Conservation (phyloP, 1,140 invertebrate genomes). For the Heliconius himera region DNA sequence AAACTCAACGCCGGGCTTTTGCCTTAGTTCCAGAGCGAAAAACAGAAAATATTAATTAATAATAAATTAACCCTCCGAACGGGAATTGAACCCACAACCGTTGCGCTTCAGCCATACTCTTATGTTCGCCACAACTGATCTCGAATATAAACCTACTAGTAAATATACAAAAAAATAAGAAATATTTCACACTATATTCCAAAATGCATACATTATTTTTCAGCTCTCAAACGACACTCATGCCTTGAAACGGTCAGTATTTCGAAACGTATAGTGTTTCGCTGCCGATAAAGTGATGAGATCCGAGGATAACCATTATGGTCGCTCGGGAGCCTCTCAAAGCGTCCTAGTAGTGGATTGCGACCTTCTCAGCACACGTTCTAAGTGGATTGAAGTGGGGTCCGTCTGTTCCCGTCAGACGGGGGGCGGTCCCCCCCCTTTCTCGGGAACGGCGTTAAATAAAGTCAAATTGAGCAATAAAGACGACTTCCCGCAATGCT, state of each 20-base stretch:
- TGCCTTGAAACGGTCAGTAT: conserved; percentile 16
- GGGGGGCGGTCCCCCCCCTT: conserved; percentile 46
- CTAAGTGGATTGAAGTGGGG: conserved; percentile 79
- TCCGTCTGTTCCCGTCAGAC: conserved; percentile 75
- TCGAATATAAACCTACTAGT: too few relatives aligned
- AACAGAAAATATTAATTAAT: too few relatives aligned
- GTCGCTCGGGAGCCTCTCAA: conserved; percentile 45
- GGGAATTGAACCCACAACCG: too few relatives aligned
- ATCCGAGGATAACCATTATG: conserved; percentile 41
- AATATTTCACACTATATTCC: not conserved
- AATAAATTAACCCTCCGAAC: too few relatives aligned
- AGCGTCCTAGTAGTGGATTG: conserved; percentile 58
- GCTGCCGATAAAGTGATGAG: conserved; percentile 43
- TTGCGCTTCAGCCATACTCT: too few relatives aligned
- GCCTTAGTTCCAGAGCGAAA: too few relatives aligned
- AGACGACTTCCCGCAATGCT: conserved; percentile 73
- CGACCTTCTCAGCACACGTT: conserved; percentile 60
- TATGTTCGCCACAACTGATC: too few relatives aligned
- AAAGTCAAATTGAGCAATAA: conserved; percentile 82
- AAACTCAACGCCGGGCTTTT: too few relatives aligned
- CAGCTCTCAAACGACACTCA: not conserved
- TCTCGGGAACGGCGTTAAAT: conserved; percentile 77
- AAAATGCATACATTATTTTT: not conserved
- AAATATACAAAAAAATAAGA: not conserved
- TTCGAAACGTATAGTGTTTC: conserved; percentile 19